Evolutionary conservation across 1,140 invertebrate species (phyloP).

Genomic region (Fopius arisanus): DNA sequence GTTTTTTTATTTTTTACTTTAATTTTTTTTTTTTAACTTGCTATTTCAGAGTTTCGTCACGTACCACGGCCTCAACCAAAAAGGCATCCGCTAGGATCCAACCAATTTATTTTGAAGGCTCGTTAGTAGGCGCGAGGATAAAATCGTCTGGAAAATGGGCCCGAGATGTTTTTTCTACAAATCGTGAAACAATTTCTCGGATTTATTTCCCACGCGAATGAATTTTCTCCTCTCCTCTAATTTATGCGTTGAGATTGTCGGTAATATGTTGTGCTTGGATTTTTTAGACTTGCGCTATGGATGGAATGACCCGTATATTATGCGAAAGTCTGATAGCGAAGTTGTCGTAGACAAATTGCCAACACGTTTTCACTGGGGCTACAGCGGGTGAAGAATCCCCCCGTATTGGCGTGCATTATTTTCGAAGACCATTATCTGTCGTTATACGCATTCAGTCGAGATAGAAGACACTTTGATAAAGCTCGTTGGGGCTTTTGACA

Average conservation of each 20-base stretch:
- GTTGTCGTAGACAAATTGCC: constrained; percentile 2
- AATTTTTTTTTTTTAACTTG: constrained; percentile 1
- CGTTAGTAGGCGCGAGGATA: constrained; percentile 24
- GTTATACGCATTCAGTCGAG: neutral
- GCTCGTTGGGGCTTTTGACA: constrained; percentile 41
- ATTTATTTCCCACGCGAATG: neutral
- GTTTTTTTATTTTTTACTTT: no score
- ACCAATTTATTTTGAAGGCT: constrained; percentile 27
- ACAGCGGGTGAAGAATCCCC: neutral
- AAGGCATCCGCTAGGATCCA: constrained; percentile 20
- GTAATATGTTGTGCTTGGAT: neutral
- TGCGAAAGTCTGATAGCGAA: neutral
- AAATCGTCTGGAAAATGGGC: constrained; percentile 12
- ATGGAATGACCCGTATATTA: neutral
- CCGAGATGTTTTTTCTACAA: neutral
- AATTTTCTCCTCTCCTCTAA: neutral
- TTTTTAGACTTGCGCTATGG: neutral
- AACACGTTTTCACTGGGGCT: neutral
- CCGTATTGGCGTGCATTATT: neutral
- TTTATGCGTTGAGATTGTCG: neutral
- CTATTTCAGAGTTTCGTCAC: constrained; percentile 23
- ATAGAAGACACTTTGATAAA: constrained; percentile 38
- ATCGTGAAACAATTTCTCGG: constrained; percentile 9
- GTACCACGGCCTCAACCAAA: constrained; percentile 13
- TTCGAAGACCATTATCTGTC: neutral